Percentiles rank a stretch among this genome's conserved stretches.
These are phyloP conservation scores for Metridium senile DNA, from an alignment of 92 coral and sea anemone genomes.

Conservation along the genomic window DNA sequence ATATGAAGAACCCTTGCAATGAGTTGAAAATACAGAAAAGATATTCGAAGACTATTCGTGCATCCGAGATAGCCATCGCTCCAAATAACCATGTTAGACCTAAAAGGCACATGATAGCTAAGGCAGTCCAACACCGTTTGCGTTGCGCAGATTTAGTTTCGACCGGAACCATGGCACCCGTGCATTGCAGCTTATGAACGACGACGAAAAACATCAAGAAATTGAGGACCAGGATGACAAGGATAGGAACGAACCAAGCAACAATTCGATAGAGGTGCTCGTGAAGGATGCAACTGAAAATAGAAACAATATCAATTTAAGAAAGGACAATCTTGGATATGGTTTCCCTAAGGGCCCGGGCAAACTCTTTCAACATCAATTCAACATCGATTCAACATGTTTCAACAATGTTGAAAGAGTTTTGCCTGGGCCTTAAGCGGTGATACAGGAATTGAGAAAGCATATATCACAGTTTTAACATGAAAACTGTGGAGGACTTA, in stretches of 20 bases:
- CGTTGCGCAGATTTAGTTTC: conserved; percentile 73
- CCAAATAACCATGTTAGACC: conserved; percentile 96
- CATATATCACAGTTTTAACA: too few relatives aligned
- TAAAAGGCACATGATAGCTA: conserved; percentile 75
- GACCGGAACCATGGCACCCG: conserved; percentile 74
- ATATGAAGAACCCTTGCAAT: conserved; percentile 88
- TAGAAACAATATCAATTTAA: background rate
- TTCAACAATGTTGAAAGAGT: too few relatives aligned
- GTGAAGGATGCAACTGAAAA: conserved; percentile 68
- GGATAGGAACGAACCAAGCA: conserved; percentile 74
- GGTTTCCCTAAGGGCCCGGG: too few relatives aligned
- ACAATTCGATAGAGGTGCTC: conserved; percentile 56
- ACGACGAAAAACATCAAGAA: conserved; percentile 65
- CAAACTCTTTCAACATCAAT: too few relatives aligned
- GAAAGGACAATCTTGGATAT: background rate
- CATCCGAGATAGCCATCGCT: conserved; percentile 75
- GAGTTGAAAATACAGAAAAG: conserved; percentile 94
- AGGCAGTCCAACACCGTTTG: conserved; percentile 72
- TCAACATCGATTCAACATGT: too few relatives aligned
- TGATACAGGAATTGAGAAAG: too few relatives aligned
- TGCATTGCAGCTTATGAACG: conserved; percentile 56
- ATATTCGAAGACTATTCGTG: conserved; percentile 81
- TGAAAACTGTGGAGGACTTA: too few relatives aligned
- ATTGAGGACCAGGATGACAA: conserved; percentile 51
- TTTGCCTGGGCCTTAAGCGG: too few relatives aligned